Percentiles rank a stretch among this genome's conserved stretches.
Evolutionary conservation across 2,888 invertebrate species (phyloP).

Genomic region (Helicoverpa assulta): DNA sequence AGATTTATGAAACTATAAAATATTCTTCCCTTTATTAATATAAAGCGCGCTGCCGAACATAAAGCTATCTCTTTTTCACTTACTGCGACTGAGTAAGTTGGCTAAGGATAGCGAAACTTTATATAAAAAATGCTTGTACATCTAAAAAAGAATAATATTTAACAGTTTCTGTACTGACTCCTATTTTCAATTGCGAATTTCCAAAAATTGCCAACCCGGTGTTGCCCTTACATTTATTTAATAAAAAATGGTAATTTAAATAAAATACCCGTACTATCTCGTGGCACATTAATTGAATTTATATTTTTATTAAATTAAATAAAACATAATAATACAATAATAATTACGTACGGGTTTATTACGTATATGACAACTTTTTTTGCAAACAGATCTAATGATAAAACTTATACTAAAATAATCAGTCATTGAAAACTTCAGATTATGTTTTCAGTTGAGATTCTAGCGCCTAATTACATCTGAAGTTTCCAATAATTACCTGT

Average conservation of each 20-base stretch:
- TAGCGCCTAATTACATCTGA: slow-evolving; percentile 83
- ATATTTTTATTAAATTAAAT: slow-evolving; percentile 68
- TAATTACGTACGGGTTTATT: slow-evolving; percentile 74
- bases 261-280: slow-evolving; percentile 85
- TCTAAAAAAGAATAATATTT: slow-evolving; percentile 22
- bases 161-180: slow-evolving; percentile 32
- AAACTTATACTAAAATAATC: slow-evolving; percentile 74
- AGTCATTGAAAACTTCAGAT: slow-evolving; percentile 90
- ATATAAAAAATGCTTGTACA: slow-evolving; percentile 42
- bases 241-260: slow-evolving; percentile 72
- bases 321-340: slow-evolving; percentile 61
- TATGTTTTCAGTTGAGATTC: slow-evolving; percentile 81
- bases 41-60: slow-evolving; percentile 60
- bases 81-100: slow-evolving; percentile 74
- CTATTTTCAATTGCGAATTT: slow-evolving; percentile 27
- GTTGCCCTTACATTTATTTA: slow-evolving; percentile 57
- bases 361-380: slow-evolving; percentile 62
- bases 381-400: slow-evolving; percentile 81
- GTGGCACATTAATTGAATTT: slow-evolving; percentile 82
- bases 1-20: slow-evolving; percentile 28
- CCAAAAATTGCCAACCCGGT: slow-evolving; percentile 44
- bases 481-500: slow-evolving; percentile 82
- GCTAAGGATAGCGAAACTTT: slow-evolving; percentile 68
- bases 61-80: slow-evolving; percentile 69
- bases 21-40: slow-evolving; percentile 15